Percentiles rank a stretch among this genome's conserved stretches.
Evolutionary conservation across 2,797 vertebrate genomes (phyloP).

Genomic region (Podarcis lilfordi): DNA sequence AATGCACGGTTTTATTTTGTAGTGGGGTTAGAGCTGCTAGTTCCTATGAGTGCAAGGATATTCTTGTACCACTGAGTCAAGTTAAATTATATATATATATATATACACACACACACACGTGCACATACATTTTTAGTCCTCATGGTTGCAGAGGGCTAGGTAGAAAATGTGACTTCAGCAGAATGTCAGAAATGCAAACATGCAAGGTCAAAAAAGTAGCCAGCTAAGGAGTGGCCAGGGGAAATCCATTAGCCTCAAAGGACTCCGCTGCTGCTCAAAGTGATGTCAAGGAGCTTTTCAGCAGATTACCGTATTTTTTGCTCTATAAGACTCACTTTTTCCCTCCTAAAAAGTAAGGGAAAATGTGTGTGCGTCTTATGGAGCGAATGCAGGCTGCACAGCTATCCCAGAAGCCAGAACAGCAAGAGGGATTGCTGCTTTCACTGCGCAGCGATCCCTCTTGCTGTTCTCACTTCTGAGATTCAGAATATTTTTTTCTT

Average conservation of each 20-base stretch:
- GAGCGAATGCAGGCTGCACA: no score
- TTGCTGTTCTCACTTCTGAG: no score
- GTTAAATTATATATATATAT: neutral
- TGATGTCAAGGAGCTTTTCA: neutral
- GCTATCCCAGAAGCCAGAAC: no score
- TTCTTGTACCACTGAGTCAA: neutral
- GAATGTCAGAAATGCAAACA: neutral
- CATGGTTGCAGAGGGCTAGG: neutral
- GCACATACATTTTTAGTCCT: neutral
- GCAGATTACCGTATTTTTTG: no score
- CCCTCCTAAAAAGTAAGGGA: no score
- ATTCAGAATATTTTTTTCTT: no score
- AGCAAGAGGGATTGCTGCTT: no score
- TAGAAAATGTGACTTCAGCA: neutral
- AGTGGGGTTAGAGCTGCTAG: neutral
- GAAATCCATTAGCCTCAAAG: neutral
- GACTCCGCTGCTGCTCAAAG: neutral
- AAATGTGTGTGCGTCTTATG: no score
- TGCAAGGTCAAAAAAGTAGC: neutral
- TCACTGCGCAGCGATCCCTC: no score
- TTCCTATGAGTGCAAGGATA: neutral
- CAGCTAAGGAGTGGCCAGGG: neutral
- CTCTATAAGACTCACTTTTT: no score
- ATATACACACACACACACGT: no score
- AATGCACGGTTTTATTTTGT: fast-evolving